Evolutionary conservation across 2,888 invertebrate genomes (phyloP), one percentile per base, ranked within the genome.

Genomic region (Troides helena): DNA sequence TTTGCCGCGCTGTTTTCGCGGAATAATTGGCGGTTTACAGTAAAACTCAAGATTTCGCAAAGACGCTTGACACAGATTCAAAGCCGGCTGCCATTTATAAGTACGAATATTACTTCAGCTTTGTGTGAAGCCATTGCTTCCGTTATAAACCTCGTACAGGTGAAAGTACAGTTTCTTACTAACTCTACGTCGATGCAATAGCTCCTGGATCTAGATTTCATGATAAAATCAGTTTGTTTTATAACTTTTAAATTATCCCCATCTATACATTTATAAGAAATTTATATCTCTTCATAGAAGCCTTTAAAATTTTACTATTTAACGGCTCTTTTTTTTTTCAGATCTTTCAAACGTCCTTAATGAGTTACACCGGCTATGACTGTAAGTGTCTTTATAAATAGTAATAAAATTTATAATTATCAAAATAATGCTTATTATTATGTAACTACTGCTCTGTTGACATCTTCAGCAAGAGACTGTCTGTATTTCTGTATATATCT

Each of bases 11-110:
- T 69, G 65, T 65, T 65, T 70, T 65, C 70, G 72, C 65, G 71
- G 62, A 64, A 72, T 79, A 81, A 81, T 81, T 80, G 81, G 79
- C 74, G 72, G 69, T 69, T 65, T 61, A 61, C 64, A 64, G 23
- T 65, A 65, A 69, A 65, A 43, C 69, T 65, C 65, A 61, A 69
- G 65, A 69, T 61, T 65, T 65, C 69, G 69, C 69, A 61, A 50
- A 69, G 50, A 17, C 61, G 56, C 69, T 69, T 69, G 69, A 69
- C 69, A 69, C 69, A 69, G 61, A 65, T 69, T 60, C 65, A 56
- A 65, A 59, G 50, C 25, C 59, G 61, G 25, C 61, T 43, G 61
- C 69, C 25, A 61, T 65, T 43, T 25, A 65, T 43, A 60, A 43
- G 43, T 43, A 65, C 61, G 36, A 69, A 65, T 61, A 65, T 46